These are phyloP conservation scores for Fringilla coelebs DNA, from an alignment of 2,797 vertebrate species.

Conservation along the genomic window DNA sequence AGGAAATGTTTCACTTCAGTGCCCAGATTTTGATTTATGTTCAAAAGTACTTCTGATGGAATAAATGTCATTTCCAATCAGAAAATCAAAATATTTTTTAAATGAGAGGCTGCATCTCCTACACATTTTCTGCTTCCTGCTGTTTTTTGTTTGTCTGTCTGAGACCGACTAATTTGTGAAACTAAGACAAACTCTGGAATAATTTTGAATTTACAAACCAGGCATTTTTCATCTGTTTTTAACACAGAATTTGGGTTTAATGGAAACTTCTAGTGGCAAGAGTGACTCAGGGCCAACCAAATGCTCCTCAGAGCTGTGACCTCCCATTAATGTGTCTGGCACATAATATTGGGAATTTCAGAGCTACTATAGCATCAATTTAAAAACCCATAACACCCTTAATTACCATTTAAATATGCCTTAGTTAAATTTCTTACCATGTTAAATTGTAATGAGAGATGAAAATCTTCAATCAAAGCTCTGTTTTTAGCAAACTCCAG, in stretches of 20 bases:
- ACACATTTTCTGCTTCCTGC: background rate
- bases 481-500: background rate
- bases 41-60: background rate
- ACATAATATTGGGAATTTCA: background rate
- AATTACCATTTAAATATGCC: background rate
- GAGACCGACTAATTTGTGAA: background rate
- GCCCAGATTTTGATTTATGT: background rate
- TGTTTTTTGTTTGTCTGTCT: background rate
- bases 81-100: slow-evolving; percentile 1
- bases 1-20: background rate
- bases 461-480: background rate
- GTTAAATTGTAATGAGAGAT: background rate
- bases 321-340: background rate
- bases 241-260: background rate
- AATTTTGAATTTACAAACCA: background rate
- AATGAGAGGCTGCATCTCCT: background rate
- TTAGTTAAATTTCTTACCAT: background rate
- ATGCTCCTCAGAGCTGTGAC: background rate
- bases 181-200: background rate
- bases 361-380: background rate
- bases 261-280: background rate
- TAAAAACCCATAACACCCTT: background rate
- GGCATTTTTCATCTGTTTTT: background rate
- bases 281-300: background rate
- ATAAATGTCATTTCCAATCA: background rate